Evolutionary conservation across 1,140 invertebrate species (phyloP).

Genomic region (Achroia grisella): DNA sequence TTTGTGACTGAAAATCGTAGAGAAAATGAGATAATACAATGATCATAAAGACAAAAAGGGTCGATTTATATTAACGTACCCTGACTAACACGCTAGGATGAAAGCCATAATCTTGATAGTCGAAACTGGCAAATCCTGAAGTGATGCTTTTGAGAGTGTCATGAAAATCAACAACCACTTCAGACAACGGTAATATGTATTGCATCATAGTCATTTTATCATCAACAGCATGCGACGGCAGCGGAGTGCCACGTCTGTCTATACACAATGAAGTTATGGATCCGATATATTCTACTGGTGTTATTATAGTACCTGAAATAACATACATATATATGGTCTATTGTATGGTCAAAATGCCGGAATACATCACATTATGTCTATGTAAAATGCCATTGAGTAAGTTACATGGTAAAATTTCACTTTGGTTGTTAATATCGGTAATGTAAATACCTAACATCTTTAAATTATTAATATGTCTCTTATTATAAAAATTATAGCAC

Average conservation of each 20-base stretch:
- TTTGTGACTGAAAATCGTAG: no score
- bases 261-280: constrained; percentile 82
- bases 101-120: constrained; percentile 95
- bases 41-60: no score
- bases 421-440: no score
- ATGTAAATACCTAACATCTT: no score
- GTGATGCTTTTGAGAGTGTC: constrained; percentile 91
- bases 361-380: no score
- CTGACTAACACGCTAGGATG: constrained; percentile 81
- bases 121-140: constrained; percentile 98
- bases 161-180: constrained; percentile 97
- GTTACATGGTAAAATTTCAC: no score
- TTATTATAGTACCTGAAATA: constrained; percentile 87
- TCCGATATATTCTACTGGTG: constrained; percentile 84
- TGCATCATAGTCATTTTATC: constrained; percentile 86
- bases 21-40: no score
- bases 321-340: no score
- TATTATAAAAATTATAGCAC: not conserved
- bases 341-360: no score
- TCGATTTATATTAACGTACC: constrained; percentile 66
- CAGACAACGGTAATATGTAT: constrained; percentile 90
- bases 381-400: no score
- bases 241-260: constrained; percentile 85
- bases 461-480: no score
- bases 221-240: constrained; percentile 86